Percentiles rank a stretch among this genome's conserved stretches.
phyloP scores from a whole-genome alignment of 2,797 vertebrate species.

The Crenichthys baileyi region DNA sequence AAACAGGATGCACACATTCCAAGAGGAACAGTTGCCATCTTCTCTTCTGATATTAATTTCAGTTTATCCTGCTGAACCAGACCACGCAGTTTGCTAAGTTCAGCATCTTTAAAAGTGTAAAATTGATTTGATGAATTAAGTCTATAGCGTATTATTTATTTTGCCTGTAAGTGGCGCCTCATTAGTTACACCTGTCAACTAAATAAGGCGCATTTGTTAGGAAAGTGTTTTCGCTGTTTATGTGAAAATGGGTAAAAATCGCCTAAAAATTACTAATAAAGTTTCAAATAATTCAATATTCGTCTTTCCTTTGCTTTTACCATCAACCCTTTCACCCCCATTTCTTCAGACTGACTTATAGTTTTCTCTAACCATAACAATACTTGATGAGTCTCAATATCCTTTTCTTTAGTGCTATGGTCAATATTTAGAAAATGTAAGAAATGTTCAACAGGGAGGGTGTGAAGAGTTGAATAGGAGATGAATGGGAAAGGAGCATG shows the following conservation, averaged over 20 bases:
- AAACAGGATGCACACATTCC: slow-evolving; percentile 11
- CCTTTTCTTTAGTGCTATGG: background rate
- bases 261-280: slow-evolving; percentile 33
- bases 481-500: background rate
- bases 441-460: background rate
- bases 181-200: slow-evolving; percentile 13
- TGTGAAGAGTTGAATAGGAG: background rate
- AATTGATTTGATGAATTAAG: slow-evolving; percentile 26
- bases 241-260: background rate
- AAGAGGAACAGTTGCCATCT: slow-evolving; percentile 20
- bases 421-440: background rate
- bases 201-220: slow-evolving; percentile 12
- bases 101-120: slow-evolving; percentile 22
- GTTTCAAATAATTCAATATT: slow-evolving; percentile 5
- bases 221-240: slow-evolving; percentile 12
- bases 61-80: slow-evolving; percentile 21
- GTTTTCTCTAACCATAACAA: background rate
- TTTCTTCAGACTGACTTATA: background rate
- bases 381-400: background rate
- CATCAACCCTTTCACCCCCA: no score
- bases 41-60: slow-evolving; percentile 10
- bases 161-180: slow-evolving; percentile 19
- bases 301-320: background rate
- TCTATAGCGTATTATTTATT: slow-evolving; percentile 24
- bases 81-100: slow-evolving; percentile 21